Conservation (phyloP, 2,888 invertebrate genomes). For the Entomobrya multifasciata region DNA sequence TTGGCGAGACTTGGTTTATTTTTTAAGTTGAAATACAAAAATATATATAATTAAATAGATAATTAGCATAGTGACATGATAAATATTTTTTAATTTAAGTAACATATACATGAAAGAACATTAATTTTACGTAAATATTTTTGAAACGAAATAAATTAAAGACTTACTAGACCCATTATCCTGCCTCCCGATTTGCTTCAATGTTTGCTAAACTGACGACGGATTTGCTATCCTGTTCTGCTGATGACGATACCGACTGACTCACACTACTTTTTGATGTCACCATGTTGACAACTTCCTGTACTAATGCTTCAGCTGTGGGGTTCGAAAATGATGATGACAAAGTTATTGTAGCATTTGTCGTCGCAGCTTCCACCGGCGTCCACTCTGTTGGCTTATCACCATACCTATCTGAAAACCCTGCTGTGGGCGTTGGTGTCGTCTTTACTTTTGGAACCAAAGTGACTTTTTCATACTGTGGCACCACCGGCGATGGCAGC, state of each 20-base stretch:
- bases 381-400: conserved; percentile 33
- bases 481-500: not conserved
- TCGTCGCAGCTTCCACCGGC: conserved; percentile 40
- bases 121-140: too few species aligned
- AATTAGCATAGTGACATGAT: not conserved
- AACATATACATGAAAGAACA: not conserved
- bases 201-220: not conserved
- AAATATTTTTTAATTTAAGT: not conserved
- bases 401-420: not conserved
- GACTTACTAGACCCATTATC: not conserved
- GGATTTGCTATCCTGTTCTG: too few species aligned
- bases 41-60: too few species aligned
- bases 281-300: not conserved
- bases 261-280: not conserved
- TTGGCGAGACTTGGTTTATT: too few species aligned
- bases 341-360: conserved; percentile 22
- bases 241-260: not conserved
- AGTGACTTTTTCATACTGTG: too few species aligned
- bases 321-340: not conserved
- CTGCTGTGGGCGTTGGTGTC: not conserved
- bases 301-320: not conserved
- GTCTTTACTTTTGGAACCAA: not conserved
- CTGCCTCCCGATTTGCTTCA: not conserved
- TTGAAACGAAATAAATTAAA: not conserved
- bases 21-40: too few species aligned